These are phyloP conservation scores for Panurus biarmicus DNA, from an alignment of 2,113 vertebrate genomes.

Conservation along the genomic window DNA sequence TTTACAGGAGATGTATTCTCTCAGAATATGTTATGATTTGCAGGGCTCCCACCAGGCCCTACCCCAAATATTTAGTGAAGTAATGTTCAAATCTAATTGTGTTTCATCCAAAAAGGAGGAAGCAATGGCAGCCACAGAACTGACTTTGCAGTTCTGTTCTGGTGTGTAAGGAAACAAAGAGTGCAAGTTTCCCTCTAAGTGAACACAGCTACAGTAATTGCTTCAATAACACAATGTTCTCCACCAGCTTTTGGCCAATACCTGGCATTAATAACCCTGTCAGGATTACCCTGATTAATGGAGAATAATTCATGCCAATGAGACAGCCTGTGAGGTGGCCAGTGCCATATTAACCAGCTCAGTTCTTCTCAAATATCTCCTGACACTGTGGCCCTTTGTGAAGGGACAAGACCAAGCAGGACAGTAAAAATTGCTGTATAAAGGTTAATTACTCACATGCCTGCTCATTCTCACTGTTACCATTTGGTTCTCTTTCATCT, in stretches of 20 bases:
- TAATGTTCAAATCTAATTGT: not conserved
- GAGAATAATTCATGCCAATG: not conserved
- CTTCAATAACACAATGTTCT: not conserved
- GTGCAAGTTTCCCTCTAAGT: not conserved
- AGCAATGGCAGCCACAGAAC: not conserved
- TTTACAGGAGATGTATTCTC: not conserved
- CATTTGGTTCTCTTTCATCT: not conserved
- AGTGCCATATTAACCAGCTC: not conserved
- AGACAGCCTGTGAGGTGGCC: not conserved
- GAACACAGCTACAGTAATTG: not conserved
- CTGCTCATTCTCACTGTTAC: not conserved
- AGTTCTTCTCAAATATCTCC: not conserved
- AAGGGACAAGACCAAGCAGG: not conserved
- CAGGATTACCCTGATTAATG: not conserved
- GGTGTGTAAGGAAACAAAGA: not conserved
- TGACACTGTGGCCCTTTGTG: not conserved
- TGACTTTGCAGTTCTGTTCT: not conserved
- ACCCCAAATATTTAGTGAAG: not conserved
- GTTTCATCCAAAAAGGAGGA: not conserved
- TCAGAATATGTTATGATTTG: not conserved
- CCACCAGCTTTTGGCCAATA: not conserved
- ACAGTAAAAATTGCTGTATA: not conserved
- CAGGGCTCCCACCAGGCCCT: not conserved
- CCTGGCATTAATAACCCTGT: not conserved
- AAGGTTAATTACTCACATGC: slow-evolving; percentile 24